Base-by-base conservation (phyloP, 2,113 vertebrate genomes). In the Tenebrosternarchus preto region DNA sequence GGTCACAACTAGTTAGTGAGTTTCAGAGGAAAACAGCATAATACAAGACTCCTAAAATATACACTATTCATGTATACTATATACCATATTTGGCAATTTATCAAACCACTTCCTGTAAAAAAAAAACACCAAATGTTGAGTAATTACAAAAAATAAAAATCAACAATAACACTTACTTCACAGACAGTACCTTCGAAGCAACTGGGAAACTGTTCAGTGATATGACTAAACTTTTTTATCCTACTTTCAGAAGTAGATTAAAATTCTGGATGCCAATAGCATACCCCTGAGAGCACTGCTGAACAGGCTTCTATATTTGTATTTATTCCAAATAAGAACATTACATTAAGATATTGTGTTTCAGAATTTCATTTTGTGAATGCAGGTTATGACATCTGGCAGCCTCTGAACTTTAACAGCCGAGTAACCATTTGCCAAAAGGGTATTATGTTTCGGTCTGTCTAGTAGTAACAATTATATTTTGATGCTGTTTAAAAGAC, bases 251-350 rank as follows among this genome's bases (percentile, higher is more conserved):
- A 71, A 29, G 67, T 56, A 43, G 57, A 76, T 27, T 11, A 46
- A 76, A 76, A 76, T 64, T 63, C 31, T 63, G 36, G 19, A 63
- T 3, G 22, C 73, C 60, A 63, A 50, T 50, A 50, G 43, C 24
- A 25, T 39, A 59, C 53, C n/a, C 33, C 20, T 39, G 57, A 76
- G 36, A 64, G 24, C 73, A 20, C 0, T 46, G 73, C 73, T 75
- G 73, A 76, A 59, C 39, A 46, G 50, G 73, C 63, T 76, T 76
- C 73, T 76, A 64, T 76, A 76, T 76, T 25, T 76, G 73, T 64
- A 59, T 63, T 46, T 64, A 12, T 46, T 76, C 36, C 73, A 63
- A 50, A 75, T 75, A 61, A 50, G 59, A 64, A 63, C 57, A 76
- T 27, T n/a, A 63, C 57, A 76, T 50, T 29, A 27, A 20, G 22